phyloP scores from a whole-genome alignment of 2,888 invertebrate genomes.

The Patella caerulea region DNA sequence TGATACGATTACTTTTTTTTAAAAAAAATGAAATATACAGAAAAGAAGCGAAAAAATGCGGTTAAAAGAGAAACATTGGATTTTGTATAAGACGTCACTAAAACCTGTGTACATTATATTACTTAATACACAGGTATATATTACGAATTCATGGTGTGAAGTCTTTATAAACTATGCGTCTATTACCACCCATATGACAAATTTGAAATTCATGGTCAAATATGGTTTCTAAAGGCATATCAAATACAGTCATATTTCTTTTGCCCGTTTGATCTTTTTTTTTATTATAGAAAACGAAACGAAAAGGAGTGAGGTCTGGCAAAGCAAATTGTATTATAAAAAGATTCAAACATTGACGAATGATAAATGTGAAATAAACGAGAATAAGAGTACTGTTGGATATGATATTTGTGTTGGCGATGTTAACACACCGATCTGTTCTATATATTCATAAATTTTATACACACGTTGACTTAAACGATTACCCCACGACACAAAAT shows the following conservation, averaged over 20 bases:
- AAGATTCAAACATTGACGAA: background rate
- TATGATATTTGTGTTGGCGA: slow-evolving; percentile 5
- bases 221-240: slow-evolving; percentile 10
- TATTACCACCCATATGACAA: background rate
- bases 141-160: no score
- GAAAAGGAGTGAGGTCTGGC: slow-evolving; percentile 3
- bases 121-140: no score
- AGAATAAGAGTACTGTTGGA: background rate
- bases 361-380: slow-evolving; percentile 7
- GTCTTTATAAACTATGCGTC: background rate
- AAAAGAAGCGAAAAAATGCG: no score
- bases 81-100: no score
- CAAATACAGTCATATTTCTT: slow-evolving; percentile 7
- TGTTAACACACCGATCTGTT: slow-evolving; percentile 4
- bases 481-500: slow-evolving; percentile 8
- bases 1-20: no score
- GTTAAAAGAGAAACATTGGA: no score
- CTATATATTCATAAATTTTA: background rate
- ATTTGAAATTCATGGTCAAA: slow-evolving; percentile 10
- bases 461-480: slow-evolving; percentile 7
- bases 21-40: no score
- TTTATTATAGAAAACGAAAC: background rate
- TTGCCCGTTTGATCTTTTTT: slow-evolving; percentile 5
- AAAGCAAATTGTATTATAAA: slow-evolving; percentile 6
- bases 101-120: no score